Evolutionary conservation across 2,797 vertebrate species (phyloP), one percentile per base, ranked within the genome.

Genomic region (Gila robusta): DNA sequence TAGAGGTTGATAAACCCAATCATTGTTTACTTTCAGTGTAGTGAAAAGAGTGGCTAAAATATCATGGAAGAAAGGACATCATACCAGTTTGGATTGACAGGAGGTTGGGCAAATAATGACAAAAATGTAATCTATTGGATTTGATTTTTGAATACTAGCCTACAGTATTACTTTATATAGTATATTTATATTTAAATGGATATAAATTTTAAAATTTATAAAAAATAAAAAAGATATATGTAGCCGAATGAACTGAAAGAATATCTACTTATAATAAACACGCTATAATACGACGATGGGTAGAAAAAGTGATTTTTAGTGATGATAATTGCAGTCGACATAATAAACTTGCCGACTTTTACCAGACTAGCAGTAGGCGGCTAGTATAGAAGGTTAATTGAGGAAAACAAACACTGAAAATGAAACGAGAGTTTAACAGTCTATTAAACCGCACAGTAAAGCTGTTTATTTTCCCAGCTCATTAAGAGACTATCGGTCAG

Each of bases 401-500:
- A 28, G 23, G 6, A 41, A 54, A 26, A 67, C 28, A 67, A 28
- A 77, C 41, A 39, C 28, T 11, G 59, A 23, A 32, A n/a, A 8
- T 32, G 8, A 54, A 78, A 32, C 37, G 26, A 64, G 14, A 66
- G 5, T 28, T 23, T 69, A 21, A 12, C 11, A 8, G 49, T 71
- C 37, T 11, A 56, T 35, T 10, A 70, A 56, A 84, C 1, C 35
- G n/a, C 11, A 70, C 2, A 32, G 49, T 56, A 78, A 84, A 69
- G 77, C 77, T 72, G 19, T 85, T 56, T 52, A 52, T 39, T 77
- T 32, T 64, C 28, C 26, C 41, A 41, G 23, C 62, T 84, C 47
- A 21, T 56, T 5, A 67, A 67, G 47, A 49, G 56, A 47, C n/a
- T 28, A 26, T 23, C 14, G 11, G 62, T 21, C 39, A 64, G 82